Evolutionary conservation across 2,797 vertebrate genomes (phyloP), one percentile per base, ranked within the genome.

Genomic region (Poecile montanus): DNA sequence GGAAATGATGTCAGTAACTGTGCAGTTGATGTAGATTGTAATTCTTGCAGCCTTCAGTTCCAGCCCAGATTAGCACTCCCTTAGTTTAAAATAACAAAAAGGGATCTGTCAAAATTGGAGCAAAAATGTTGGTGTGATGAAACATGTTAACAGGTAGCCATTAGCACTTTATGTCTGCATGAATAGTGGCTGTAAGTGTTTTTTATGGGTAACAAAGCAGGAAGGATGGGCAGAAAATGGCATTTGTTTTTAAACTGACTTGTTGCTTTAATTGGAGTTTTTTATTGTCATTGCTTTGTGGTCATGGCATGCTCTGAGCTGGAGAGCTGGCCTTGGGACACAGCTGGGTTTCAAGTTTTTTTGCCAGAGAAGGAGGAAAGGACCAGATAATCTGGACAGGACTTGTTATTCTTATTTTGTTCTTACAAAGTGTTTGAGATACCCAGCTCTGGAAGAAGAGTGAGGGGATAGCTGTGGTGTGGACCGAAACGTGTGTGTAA

Each of bases 91-190:
- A 97, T 96, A 97, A 94, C 91, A 95, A 91, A 94, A 95, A 95
- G 74, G 81, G 89, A 97, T 88, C 95, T 95, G 95, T 97, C 83
- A 89, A 96, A 97, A 97, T 93, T 86, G 86, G 95, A 97, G 78
- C 83, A 92, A 86, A 97, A 98, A 96, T 97, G 97, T 95, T 96
- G 95, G 93, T 95, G 34, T 96, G 97, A 97, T 97, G 97, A 95
- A 97, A 96, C 97, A 95, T 85, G 96, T 97, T 97, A 98, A 97
- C 97, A 98, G 97, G 97, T 97, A 97, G 93, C 97, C 97, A 97
- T 98, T 97, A 98, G 93, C 96, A 97, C 96, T 97, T 98, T 96
- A 96, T 97, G 94, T 97, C 96, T 97, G 96, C 96, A 92, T 97
- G 97, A 98, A 96, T 95, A 97, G 95, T 96, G 96, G 94, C 97